Percentiles rank a stretch among this genome's conserved stretches.
These are phyloP conservation scores for Bombus breviceps DNA, from an alignment of 1,140 invertebrate species.

Conservation along the genomic window DNA sequence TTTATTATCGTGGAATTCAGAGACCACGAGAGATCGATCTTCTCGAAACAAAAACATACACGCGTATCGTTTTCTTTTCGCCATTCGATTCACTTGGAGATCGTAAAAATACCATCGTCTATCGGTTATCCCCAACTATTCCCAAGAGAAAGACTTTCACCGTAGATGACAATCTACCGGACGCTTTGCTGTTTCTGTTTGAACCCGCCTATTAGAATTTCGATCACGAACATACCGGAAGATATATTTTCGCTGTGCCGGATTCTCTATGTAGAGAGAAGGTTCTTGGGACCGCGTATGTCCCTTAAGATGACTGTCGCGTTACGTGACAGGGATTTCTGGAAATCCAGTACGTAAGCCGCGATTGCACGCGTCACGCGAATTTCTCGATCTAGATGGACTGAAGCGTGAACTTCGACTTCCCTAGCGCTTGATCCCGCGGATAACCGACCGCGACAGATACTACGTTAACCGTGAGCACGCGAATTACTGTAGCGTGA, in stretches of 20 bases:
- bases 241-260: constrained; percentile 9
- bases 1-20: background rate
- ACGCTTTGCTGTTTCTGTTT: background rate
- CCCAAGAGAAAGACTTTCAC: background rate
- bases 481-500: constrained; percentile 57
- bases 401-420: constrained; percentile 30
- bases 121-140: constrained; percentile 2
- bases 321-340: constrained; percentile 15
- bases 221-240: constrained; percentile 26
- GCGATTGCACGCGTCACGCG: constrained; percentile 1
- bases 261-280: background rate
- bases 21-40: background rate
- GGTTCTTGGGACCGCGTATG: background rate
- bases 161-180: background rate
- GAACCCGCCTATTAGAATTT: constrained; percentile 7
- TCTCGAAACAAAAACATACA: too few relatives aligned
- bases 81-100: background rate
- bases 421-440: background rate
- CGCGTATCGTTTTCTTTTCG: background rate
- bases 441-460: constrained; percentile 6
- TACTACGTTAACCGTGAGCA: constrained; percentile 9
- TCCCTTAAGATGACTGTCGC: background rate
- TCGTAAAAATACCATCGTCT: background rate
- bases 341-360: constrained; percentile 5
- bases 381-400: background rate